Percentiles rank a stretch among this genome's conserved stretches.
Evolutionary conservation across 2,797 vertebrate genomes (phyloP).

Genomic region (Chiropotes sagulatus): DNA sequence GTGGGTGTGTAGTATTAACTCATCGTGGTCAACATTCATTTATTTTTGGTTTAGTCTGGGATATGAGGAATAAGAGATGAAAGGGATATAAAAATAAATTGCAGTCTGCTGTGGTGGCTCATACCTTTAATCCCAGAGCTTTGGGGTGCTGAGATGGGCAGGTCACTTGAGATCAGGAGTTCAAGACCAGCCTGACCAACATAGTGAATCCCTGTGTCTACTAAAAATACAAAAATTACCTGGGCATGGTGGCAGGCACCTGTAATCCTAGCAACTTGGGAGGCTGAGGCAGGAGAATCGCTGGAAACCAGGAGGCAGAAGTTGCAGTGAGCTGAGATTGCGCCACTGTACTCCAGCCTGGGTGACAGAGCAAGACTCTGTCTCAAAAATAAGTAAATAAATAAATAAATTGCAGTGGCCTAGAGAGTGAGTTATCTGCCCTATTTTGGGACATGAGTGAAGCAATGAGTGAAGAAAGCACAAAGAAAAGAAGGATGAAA

Average conservation of each 20-base stretch:
- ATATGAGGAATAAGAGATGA: slow-evolving; percentile 37
- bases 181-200: not conserved
- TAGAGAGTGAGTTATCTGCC: slow-evolving; percentile 8
- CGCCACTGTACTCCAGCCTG: not conserved
- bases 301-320: not conserved
- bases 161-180: not conserved
- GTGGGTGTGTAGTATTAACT: not conserved
- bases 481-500: not conserved
- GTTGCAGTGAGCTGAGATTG: not conserved
- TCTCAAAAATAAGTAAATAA: not conserved
- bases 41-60: slow-evolving; percentile 17
- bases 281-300: not conserved
- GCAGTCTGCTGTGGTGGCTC: not conserved
- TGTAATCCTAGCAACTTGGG: not conserved
- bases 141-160: not conserved
- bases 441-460: not conserved
- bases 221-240: not conserved
- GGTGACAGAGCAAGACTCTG: not conserved
- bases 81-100: slow-evolving; percentile 25
- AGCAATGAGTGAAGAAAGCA: not conserved
- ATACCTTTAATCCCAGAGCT: not conserved
- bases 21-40: not conserved
- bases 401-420: not conserved
- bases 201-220: not conserved
- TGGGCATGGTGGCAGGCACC: not conserved